phyloP scores from a whole-genome alignment of 2,113 vertebrate species.

The Ammospiza caudacuta region DNA sequence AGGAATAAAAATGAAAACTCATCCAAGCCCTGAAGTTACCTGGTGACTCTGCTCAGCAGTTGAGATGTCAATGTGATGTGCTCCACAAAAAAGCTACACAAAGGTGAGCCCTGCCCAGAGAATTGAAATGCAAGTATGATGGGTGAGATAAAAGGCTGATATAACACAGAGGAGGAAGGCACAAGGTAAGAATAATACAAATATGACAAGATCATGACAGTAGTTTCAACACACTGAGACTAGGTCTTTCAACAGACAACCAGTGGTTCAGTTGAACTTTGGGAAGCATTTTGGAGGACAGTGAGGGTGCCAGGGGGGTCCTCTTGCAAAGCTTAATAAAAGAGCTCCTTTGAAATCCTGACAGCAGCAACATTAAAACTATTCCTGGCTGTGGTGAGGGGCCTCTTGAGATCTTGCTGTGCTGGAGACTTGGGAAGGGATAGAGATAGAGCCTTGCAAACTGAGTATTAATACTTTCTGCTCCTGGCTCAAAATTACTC shows the following conservation, averaged over 20 bases:
- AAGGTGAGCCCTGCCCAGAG: conserved; percentile 39
- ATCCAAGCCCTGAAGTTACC: not conserved
- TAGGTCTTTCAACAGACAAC: not conserved
- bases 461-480: not conserved
- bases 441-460: not conserved
- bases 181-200: not conserved
- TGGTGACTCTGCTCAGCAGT: not conserved
- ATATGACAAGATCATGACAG: not conserved
- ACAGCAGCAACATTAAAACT: not conserved
- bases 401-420: not conserved
- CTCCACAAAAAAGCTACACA: not conserved
- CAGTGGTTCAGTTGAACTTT: not conserved
- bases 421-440: not conserved
- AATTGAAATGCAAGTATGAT: not conserved
- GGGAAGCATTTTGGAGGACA: not conserved
- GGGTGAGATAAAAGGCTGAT: conserved; percentile 47
- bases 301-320: not conserved
- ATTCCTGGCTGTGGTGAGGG: not conserved
- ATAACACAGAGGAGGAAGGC: not conserved
- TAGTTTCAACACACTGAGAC: not conserved
- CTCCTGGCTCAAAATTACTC: not conserved
- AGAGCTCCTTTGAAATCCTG: not conserved
- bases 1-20: not conserved
- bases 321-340: not conserved
- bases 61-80: not conserved